A percentile compares a stretch with the other conserved stretches of the same genome.
Conservation (phyloP, 1,140 invertebrate species). For the Dreissena rostriformis region DNA sequence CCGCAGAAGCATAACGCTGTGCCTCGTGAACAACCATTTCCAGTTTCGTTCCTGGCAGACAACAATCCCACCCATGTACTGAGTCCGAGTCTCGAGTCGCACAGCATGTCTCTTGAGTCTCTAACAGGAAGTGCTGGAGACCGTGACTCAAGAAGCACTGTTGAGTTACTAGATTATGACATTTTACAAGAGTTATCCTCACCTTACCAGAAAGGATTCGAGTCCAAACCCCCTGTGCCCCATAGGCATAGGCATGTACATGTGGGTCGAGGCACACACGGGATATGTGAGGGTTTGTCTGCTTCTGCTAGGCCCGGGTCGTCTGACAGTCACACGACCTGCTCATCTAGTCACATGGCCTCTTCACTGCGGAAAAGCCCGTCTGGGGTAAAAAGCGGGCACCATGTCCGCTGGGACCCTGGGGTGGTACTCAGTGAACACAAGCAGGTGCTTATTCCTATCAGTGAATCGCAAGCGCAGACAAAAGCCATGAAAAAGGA, state of each 20-base stretch:
- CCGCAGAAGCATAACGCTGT: too few species aligned
- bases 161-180: constrained; percentile 41
- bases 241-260: constrained; percentile 50
- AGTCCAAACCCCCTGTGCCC: constrained; percentile 43
- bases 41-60: too few species aligned
- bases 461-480: not conserved
- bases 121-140: constrained; percentile 40
- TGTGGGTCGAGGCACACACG: constrained; percentile 40
- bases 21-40: too few species aligned
- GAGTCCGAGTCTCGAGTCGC: too few species aligned
- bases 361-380: constrained; percentile 51
- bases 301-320: constrained; percentile 36
- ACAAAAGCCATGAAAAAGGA: constrained; percentile 22
- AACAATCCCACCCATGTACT: too few species aligned
- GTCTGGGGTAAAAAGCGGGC: constrained; percentile 34
- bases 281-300: constrained; percentile 28
- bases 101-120: constrained; percentile 47
- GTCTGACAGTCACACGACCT: constrained; percentile 33
- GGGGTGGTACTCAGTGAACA: constrained; percentile 29
- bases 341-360: too few species aligned
- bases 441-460: not conserved
- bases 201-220: not conserved
- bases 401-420: constrained; percentile 51
- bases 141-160: constrained; percentile 38
- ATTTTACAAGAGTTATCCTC: constrained; percentile 23